Base-by-base conservation (phyloP, 2,113 vertebrate genomes). In the Monarcha castaneiventris region DNA sequence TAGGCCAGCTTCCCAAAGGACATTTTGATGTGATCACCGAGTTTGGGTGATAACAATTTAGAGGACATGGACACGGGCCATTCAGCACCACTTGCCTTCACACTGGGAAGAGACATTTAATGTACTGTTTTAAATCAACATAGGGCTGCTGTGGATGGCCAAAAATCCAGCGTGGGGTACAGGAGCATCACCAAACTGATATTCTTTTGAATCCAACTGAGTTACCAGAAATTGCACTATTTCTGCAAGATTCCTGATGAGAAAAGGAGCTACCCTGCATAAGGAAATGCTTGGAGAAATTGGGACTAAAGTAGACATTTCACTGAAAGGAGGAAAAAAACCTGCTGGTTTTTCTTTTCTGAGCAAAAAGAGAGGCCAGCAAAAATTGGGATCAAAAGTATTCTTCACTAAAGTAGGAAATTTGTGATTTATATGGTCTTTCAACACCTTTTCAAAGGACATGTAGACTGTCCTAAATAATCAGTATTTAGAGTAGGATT, bases 291-390 rank as follows among this genome's bases (percentile, higher is more conserved):
- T 71, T 82, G 52, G 15, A 85, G 37, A 44, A 78, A 54, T 7
- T 17, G 29, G 21, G 19, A 37, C 21, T 78, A 71, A 74, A 58
- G 51, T 10, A 88, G 43, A 72, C 3, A 27, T 37, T 84, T 71
- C 22, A 56, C 15, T 58, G 25, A 88, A 74, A 44, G 26, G 6
- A 12, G 18, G 6, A 4, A 8, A 16, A 55, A 73, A 26, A 0
- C 0, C 2, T 17, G 62, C 6, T 61, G 6, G 0, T 10, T 49
- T 64, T 41, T 83, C 3, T 44, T 71, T 94, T 52, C 41, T 62
- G 46, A 74, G 7, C 30, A 27, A 13, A 30, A 64, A 64, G 9
- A 59, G 7, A 87, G 8, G 4, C 8, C 30, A 66, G 35, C 4
- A 77, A 91, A 87, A 91, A 35, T 13, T 52, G 41, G 16, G 35